These are phyloP conservation scores for Conomelus anceps DNA, from an alignment of 2,888 invertebrate species.

Conservation along the genomic window DNA sequence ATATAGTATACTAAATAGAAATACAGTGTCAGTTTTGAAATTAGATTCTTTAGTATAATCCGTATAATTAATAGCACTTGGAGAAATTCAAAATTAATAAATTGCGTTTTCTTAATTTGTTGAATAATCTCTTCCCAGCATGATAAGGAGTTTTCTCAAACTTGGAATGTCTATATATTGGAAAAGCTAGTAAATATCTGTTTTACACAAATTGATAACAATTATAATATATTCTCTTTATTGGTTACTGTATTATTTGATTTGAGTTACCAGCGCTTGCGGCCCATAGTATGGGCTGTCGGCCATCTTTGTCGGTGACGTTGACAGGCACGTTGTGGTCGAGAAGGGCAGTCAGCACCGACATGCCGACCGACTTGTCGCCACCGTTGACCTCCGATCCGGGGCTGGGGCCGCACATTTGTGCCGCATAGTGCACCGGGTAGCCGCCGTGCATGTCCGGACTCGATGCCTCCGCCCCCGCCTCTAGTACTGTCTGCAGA, in stretches of 20 bases:
- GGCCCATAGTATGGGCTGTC: conserved; percentile 95
- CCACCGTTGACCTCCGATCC: conserved; percentile 60
- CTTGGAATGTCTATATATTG: too few relatives aligned
- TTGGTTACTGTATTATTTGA: not conserved
- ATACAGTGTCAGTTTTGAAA: too few relatives aligned
- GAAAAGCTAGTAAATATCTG: too few relatives aligned
- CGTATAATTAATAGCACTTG: too few relatives aligned
- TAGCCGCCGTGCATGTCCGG: conserved; percentile 92
- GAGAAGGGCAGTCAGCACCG: conserved; percentile 71
- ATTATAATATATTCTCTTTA: too few relatives aligned
- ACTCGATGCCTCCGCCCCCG: conserved; percentile 80
- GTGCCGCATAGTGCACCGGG: conserved; percentile 94
- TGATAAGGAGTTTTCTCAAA: too few relatives aligned
- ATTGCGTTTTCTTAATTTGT: too few relatives aligned
- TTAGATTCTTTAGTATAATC: too few relatives aligned
- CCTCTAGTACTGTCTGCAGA: conserved; percentile 71
- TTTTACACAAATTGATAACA: too few relatives aligned
- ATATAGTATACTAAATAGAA: too few relatives aligned
- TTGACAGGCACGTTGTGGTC: conserved; percentile 72
- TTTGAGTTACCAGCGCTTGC: conserved; percentile 71
- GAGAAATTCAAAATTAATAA: too few relatives aligned
- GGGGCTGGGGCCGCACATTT: conserved; percentile 87
- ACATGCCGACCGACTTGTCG: conserved; percentile 53
- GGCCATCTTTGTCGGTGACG: conserved; percentile 82
- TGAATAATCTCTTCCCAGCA: too few relatives aligned